Evolutionary conservation across 2,113 vertebrate genomes (phyloP).

Genomic region (Furnarius figulus): DNA sequence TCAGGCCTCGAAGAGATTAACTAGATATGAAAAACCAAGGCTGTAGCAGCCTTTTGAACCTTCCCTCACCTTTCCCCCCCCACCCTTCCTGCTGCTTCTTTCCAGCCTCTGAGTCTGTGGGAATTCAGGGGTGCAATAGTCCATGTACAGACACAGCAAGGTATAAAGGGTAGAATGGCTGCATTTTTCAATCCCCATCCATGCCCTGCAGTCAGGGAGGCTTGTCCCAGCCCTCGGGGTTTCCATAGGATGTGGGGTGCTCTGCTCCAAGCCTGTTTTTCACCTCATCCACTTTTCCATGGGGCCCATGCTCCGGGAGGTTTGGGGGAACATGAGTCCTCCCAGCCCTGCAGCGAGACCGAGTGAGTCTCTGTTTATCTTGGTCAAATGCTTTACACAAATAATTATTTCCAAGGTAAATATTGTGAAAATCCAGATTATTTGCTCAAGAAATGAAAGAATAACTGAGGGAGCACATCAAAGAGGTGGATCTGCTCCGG

Average conservation of each 20-base stretch:
- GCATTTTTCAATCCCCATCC: not conserved
- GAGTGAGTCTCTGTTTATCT: conserved; percentile 29
- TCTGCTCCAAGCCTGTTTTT: not conserved
- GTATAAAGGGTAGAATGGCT: fast-evolving
- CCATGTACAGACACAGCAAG: not conserved
- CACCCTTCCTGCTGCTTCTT: not conserved
- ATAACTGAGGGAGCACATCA: conserved; percentile 48
- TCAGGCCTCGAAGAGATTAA: conserved; percentile 44
- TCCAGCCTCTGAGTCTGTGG: not conserved
- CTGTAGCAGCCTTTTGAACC: conserved; percentile 45
- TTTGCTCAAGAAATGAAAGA: conserved; percentile 70
- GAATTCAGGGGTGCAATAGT: not conserved
- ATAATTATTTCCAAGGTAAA: conserved; percentile 65
- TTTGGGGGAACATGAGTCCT: not conserved
- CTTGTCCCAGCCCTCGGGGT: not conserved
- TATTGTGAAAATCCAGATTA: conserved; percentile 56
- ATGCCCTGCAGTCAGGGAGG: fast-evolving
- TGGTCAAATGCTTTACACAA: conserved; percentile 22
- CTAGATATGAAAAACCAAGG: conserved; percentile 29
- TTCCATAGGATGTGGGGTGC: not conserved
- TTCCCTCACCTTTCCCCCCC: not conserved
- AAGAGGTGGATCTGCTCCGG: conserved; percentile 4
- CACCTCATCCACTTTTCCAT: not conserved
- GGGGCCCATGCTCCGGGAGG: fast-evolving
- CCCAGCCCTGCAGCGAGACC: not conserved